Evolutionary conservation across 2,113 vertebrate species (phyloP).

Genomic region (Bubo bubo): DNA sequence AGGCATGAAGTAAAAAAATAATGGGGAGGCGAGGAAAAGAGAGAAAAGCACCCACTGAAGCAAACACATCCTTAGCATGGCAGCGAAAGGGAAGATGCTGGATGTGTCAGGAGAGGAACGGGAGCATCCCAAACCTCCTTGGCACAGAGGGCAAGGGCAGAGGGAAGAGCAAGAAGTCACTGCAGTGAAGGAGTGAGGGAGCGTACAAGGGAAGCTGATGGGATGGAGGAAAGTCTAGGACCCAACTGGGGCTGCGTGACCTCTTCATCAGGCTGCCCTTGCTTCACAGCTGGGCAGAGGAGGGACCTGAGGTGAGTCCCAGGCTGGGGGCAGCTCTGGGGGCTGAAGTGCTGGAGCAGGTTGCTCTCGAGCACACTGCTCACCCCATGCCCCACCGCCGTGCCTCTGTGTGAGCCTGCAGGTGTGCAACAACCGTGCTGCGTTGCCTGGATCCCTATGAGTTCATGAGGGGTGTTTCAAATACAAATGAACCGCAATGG

Average conservation of each 20-base stretch:
- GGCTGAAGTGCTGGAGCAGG: not conserved
- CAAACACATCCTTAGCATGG: not conserved
- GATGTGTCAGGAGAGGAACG: not conserved
- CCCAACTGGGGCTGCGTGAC: accelerated
- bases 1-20: not conserved
- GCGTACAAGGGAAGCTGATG: accelerated
- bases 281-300: not conserved
- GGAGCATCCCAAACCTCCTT: not conserved
- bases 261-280: not conserved
- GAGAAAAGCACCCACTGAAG: not conserved
- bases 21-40: not conserved
- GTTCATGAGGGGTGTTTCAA: not conserved
- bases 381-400: accelerated
- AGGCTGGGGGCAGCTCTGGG: not conserved
- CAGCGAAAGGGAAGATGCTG: not conserved
- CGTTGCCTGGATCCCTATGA: accelerated
- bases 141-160: not conserved
- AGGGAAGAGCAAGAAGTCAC: not conserved
- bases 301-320: accelerated
- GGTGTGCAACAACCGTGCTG: accelerated
- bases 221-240: not conserved
- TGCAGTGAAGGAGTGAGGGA: accelerated
- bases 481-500: not conserved
- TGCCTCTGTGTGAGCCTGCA: accelerated
- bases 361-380: accelerated